Conservation (phyloP, 2,113 vertebrate genomes). For the Anthoscopus minutus region DNA sequence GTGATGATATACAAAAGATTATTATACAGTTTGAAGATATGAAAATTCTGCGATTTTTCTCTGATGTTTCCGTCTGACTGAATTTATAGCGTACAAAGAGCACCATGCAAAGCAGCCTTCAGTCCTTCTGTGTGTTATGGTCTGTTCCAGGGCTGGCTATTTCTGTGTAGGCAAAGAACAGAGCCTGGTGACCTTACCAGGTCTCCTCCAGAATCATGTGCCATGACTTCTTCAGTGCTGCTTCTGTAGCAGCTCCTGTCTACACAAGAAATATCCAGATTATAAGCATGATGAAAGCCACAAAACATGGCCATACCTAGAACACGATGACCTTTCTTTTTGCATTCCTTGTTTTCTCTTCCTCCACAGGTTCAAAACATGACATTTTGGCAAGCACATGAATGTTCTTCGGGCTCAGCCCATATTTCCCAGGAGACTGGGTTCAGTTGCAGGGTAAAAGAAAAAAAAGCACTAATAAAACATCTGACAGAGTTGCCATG, state of each 20-base stretch:
- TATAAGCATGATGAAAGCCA: not conserved
- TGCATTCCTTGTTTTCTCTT: not conserved
- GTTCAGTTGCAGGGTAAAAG: conserved; percentile 42
- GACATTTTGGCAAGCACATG: not conserved
- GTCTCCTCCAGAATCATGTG: not conserved
- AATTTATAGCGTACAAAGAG: not conserved
- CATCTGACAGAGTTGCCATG: conserved; percentile 13
- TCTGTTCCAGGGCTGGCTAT: not conserved
- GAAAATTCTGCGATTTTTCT: not conserved
- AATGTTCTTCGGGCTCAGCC: conserved; percentile 13
- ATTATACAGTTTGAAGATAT: not conserved
- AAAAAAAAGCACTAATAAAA: conserved; percentile 18
- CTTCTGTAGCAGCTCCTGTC: not conserved
- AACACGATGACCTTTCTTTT: not conserved
- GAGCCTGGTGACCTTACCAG: not conserved
- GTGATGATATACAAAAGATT: not conserved
- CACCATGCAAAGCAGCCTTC: not conserved
- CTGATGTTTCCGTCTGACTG: not conserved
- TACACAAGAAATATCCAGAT: not conserved
- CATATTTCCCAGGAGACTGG: conserved; percentile 44
- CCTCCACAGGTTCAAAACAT: not conserved
- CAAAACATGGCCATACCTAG: rapidly evolving
- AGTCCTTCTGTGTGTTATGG: not conserved
- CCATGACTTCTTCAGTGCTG: not conserved
- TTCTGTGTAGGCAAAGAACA: not conserved